Evolutionary conservation across 2,113 vertebrate genomes (phyloP).

Genomic region (Gorilla gorilla): DNA sequence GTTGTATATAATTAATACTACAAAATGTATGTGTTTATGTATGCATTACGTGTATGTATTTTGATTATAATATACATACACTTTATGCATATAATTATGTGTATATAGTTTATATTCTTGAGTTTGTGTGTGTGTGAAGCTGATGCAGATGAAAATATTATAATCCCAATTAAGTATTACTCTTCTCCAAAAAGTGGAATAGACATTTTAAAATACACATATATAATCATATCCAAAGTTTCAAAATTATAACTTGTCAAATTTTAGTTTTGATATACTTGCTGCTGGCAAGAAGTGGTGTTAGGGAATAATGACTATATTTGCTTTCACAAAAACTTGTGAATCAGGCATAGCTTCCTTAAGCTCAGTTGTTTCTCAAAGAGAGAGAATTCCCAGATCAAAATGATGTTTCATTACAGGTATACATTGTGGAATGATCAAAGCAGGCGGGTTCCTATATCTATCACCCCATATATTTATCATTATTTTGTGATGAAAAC

Average conservation of each 20-base stretch:
- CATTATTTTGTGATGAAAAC: not conserved
- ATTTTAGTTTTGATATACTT: slow-evolving; percentile 22
- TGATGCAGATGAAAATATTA: not conserved
- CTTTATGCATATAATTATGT: not conserved
- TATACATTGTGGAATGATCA: not conserved
- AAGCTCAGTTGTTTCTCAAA: slow-evolving; percentile 45
- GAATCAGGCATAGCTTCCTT: not conserved
- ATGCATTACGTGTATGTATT: not conserved
- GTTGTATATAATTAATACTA: not conserved
- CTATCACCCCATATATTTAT: not conserved
- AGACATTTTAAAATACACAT: slow-evolving; percentile 60
- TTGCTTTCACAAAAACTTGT: not conserved
- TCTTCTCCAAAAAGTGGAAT: slow-evolving; percentile 46
- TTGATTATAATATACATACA: not conserved
- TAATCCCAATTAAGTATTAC: not conserved
- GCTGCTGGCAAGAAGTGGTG: not conserved
- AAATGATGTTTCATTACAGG: not conserved
- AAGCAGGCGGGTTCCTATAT: not conserved
- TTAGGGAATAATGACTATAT: slow-evolving; percentile 19
- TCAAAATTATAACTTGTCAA: slow-evolving; percentile 64
- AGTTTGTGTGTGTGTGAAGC: not conserved
- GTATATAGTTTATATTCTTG: not conserved
- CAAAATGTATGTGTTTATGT: no score
- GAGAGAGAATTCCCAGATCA: slow-evolving; percentile 38
- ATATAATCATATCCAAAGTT: slow-evolving; percentile 48